Conservation (phyloP, 53 echinoderm and acorn worm genomes). For the Patiria pectinifera region DNA sequence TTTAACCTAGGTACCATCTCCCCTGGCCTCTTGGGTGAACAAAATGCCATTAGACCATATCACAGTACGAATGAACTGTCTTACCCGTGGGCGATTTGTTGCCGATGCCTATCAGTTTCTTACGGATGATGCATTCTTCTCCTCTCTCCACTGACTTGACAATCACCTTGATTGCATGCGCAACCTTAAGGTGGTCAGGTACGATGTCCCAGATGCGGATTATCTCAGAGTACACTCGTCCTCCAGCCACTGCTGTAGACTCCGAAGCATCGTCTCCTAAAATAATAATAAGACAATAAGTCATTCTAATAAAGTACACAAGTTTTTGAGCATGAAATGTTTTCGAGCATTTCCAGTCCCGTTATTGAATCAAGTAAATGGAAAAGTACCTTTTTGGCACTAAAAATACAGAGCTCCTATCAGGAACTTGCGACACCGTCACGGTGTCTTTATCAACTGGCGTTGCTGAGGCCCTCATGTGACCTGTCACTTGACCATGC, state of each 20-base stretch:
- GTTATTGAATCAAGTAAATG: too few relatives aligned
- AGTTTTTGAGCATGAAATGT: too few relatives aligned
- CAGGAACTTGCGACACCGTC: too few relatives aligned
- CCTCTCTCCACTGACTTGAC: constrained; percentile 72
- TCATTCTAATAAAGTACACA: neutral
- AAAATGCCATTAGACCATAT: too few relatives aligned
- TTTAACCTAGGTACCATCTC: too few relatives aligned
- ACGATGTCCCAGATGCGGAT: constrained; percentile 80
- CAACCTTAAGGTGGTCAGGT: constrained; percentile 66
- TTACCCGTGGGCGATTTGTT: constrained; percentile 29
- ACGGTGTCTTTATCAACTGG: too few relatives aligned
- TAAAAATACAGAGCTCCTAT: too few relatives aligned
- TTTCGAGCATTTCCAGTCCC: too few relatives aligned
- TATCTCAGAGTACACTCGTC: constrained; percentile 75
- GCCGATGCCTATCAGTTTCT: constrained; percentile 67
- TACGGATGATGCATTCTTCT: constrained; percentile 71
- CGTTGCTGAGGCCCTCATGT: too few relatives aligned
- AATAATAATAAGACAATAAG: neutral
- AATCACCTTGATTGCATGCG: constrained; percentile 65
- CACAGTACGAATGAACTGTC: neutral
- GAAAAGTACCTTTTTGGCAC: too few relatives aligned
- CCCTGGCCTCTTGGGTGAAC: too few relatives aligned
- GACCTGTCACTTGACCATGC: too few relatives aligned
- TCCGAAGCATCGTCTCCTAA: constrained; percentile 29
- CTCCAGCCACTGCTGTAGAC: constrained; percentile 60